These are phyloP conservation scores for Lordiphosa andalusiaca DNA, from an alignment of 2,888 invertebrate genomes.

Conservation along the genomic window DNA sequence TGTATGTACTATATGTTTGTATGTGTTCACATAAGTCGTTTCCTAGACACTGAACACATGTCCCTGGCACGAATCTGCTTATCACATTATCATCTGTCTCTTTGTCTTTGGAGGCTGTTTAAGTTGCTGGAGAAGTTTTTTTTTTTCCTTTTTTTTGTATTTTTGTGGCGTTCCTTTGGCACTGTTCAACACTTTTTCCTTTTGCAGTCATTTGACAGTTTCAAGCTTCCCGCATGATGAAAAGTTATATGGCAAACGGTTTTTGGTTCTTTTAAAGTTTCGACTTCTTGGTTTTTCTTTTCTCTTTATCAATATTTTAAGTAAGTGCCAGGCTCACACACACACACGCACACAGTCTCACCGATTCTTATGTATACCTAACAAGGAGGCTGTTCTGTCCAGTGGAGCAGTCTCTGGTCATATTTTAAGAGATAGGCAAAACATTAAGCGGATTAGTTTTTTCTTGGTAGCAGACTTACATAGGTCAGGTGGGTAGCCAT, in stretches of 20 bases:
- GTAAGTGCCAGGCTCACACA: conserved; percentile 26
- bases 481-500: conserved; percentile 37
- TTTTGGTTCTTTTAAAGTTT: conserved; percentile 24
- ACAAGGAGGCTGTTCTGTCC: conserved; percentile 21
- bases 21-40: conserved; percentile 1
- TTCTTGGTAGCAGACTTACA: conserved; percentile 13
- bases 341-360: conserved; percentile 11
- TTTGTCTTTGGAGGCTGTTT: conserved; percentile 45
- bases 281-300: conserved; percentile 12
- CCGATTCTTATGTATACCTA: conserved; percentile 13
- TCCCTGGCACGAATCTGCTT: conserved; percentile 33
- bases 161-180: conserved; percentile 10
- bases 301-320: conserved; percentile 36
- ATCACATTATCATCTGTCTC: conserved; percentile 50
- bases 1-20: conserved; percentile 11
- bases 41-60: conserved; percentile 18
- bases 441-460: conserved; percentile 72
- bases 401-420: conserved; percentile 28
- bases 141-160: conserved; percentile 17
- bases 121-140: conserved; percentile 43
- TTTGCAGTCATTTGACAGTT: conserved; percentile 10
- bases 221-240: conserved; percentile 15
- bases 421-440: conserved; percentile 66
- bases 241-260: conserved; percentile 17
- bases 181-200: conserved; percentile 24